Evolutionary conservation across 2,113 vertebrate genomes (phyloP).

Genomic region (Marmota flaviventris): DNA sequence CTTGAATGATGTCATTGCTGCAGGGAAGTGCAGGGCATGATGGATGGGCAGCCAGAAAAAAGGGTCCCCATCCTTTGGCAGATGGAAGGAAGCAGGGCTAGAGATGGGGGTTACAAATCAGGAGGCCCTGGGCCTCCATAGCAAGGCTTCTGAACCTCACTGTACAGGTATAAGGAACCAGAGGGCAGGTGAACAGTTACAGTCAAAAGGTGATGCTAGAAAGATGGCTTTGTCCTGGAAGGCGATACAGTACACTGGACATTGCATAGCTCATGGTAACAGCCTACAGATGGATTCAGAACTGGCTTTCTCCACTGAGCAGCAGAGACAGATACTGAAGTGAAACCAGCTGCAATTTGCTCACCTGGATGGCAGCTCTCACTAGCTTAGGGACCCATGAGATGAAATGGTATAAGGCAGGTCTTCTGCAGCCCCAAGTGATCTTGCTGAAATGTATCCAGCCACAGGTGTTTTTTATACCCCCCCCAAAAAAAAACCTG

Average conservation of each 20-base stretch:
- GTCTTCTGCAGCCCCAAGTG: not conserved
- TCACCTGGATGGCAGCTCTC: too few relatives aligned
- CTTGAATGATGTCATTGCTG: fast-evolving
- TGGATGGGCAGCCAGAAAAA: too few relatives aligned
- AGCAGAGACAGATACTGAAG: not conserved
- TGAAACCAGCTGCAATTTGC: fast-evolving
- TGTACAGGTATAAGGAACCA: not conserved
- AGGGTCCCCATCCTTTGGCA: not conserved
- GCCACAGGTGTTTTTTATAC: not conserved
- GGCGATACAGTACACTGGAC: fast-evolving
- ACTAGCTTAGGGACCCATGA: fast-evolving
- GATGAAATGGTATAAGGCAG: fast-evolving
- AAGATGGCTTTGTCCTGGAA: not conserved
- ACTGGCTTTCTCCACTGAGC: not conserved
- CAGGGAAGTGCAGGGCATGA: fast-evolving
- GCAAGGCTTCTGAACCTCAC: not conserved
- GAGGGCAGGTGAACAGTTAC: not conserved
- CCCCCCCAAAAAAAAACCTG: not conserved
- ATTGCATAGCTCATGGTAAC: not conserved
- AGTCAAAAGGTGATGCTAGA: not conserved
- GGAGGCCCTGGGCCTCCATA: not conserved
- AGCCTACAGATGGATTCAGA: not conserved
- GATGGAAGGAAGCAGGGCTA: not conserved
- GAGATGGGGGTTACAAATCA: not conserved
- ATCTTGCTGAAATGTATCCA: not conserved